Percentiles rank a stretch among this genome's conserved stretches.
Conservation (phyloP, 2,888 invertebrate genomes). For the Caenorhabditis sp. region DNA sequence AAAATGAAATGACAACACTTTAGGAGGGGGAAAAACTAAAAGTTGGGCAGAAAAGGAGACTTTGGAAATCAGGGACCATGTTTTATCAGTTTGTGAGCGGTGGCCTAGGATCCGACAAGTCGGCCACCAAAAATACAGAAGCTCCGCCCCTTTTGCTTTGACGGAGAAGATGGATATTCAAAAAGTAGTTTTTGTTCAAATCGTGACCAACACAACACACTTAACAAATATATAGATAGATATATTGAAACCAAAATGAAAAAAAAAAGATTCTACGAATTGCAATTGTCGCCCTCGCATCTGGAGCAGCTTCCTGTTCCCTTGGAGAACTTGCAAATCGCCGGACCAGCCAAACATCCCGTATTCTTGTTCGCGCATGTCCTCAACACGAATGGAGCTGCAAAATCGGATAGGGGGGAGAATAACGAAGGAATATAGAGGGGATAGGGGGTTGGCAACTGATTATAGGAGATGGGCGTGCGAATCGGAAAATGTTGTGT, state of each 20-base stretch:
- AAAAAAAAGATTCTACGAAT: constrained; percentile 54
- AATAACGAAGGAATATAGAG: too few relatives aligned
- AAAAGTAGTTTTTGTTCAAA: not conserved
- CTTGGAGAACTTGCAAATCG: constrained; percentile 79
- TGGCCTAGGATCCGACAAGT: too few relatives aligned
- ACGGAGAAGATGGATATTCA: not conserved
- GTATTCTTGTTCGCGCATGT: constrained; percentile 78
- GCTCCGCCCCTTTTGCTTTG: too few relatives aligned
- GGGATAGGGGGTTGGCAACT: not conserved
- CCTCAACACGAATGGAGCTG: constrained; percentile 79
- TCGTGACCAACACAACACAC: not conserved
- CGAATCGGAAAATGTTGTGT: not conserved
- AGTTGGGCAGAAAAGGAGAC: not conserved
- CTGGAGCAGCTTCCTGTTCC: constrained; percentile 77
- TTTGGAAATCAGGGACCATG: too few relatives aligned
- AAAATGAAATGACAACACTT: constrained; percentile 5
- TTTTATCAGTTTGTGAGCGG: too few relatives aligned
- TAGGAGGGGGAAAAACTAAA: not conserved
- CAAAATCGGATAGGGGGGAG: too few relatives aligned
- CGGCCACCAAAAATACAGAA: too few relatives aligned
- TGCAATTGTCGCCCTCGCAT: constrained; percentile 79
- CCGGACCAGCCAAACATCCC: constrained; percentile 79
- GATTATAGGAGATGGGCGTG: not conserved
- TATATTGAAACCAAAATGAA: not conserved
- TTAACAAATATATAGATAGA: too few relatives aligned